These are phyloP conservation scores for Nephrotoma appendiculata DNA, from an alignment of 2,888 invertebrate genomes.

Conservation along the genomic window DNA sequence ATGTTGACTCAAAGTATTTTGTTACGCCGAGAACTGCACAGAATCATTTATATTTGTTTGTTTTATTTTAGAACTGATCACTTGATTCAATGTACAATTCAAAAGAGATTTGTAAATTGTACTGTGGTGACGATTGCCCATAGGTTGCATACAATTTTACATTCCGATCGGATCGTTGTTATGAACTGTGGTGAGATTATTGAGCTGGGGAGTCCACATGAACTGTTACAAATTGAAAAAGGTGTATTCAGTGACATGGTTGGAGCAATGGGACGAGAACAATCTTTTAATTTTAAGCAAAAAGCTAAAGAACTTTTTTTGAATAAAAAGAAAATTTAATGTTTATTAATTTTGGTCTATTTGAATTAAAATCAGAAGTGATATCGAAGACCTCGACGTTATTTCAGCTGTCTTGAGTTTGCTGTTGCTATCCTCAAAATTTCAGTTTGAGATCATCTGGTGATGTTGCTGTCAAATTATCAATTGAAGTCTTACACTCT, in stretches of 20 bases:
- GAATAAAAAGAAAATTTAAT: neutral
- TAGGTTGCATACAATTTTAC: conserved; percentile 74
- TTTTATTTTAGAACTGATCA: conserved; percentile 41
- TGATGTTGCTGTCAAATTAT: too few relatives aligned
- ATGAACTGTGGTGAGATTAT: conserved; percentile 60
- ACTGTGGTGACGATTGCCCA: conserved; percentile 78
- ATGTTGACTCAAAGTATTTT: conserved; percentile 37
- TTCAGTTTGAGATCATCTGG: too few relatives aligned
- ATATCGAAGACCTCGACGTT: too few relatives aligned
- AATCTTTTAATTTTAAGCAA: neutral
- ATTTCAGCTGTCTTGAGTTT: too few relatives aligned
- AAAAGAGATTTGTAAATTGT: conserved; percentile 54
- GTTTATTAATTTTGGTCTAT: too few relatives aligned
- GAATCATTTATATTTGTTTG: neutral
- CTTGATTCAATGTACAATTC: conserved; percentile 62
- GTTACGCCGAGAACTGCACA: neutral
- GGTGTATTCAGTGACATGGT: conserved; percentile 56
- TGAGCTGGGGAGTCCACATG: conserved; percentile 25
- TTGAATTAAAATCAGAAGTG: too few relatives aligned
- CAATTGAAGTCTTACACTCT: too few relatives aligned
- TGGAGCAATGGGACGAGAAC: conserved; percentile 42
- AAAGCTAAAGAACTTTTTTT: neutral
- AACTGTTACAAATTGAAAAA: conserved; percentile 33
- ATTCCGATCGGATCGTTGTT: conserved; percentile 66
- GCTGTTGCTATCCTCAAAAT: too few relatives aligned